Base-by-base conservation (phyloP, 1,140 invertebrate species). In the Heliothis subflexa region DNA sequence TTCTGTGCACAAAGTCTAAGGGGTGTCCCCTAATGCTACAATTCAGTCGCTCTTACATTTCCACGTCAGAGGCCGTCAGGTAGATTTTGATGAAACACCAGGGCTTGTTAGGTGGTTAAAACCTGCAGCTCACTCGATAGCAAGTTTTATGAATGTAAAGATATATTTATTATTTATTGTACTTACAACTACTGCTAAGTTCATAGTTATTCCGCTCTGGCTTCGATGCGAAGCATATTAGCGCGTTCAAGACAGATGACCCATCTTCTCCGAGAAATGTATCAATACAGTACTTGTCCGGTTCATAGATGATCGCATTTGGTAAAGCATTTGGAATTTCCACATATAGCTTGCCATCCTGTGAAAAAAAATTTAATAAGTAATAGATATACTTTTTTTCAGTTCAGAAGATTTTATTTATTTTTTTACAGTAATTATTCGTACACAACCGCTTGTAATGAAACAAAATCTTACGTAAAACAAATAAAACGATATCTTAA, bases 271-370 rank as follows among this genome's bases (percentile, higher is more conserved):
- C 13, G 86, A 92, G 81, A 70, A 93, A 91, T 3, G 86, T 92
- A 61, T 93, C 91, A 0, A 93, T 83, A 71, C 91, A 93, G 76
- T 91, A 93, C 9, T 88, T 81, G 70, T 91, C 87, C 0, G 89
- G 86, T 0, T 52, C 68, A 0, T 72, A 66, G 4, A 90, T 47
- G n/a, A 78, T 79, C 83, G 83, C 90, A 0, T 88, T 87, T 0
- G 88, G 86, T 0, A 89, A 86, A 25, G 16, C 66, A 14, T 70
- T 68, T 0, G 84, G 81, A 11, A 87, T 47, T 21, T 88, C 83
- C 5, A 92, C 81, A 71, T 87, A 91, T 2, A 93, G 77, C 1
- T 84, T 81, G 3, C 91, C 91, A 82, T 92, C 89, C 91, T 93
- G 85, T 9, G n/a, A 81, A 85, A 55, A 54, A 64, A 59, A n/a